Evolutionary conservation across 2,797 vertebrate species (phyloP), one percentile per base, ranked within the genome.

Genomic region (Falco novaeseelandiae): DNA sequence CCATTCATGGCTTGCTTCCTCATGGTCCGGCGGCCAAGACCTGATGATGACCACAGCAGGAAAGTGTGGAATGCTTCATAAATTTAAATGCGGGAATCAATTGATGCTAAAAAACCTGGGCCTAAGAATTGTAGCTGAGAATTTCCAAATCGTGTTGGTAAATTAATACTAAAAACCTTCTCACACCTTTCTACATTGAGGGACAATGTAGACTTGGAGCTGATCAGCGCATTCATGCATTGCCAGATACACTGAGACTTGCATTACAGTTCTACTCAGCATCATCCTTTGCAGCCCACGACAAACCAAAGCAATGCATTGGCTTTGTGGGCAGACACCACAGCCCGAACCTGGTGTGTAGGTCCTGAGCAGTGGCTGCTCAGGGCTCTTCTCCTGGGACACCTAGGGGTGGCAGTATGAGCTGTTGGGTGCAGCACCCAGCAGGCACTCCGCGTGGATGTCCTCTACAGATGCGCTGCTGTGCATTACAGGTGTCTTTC

Each of bases 1-100:
- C 97, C 96, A 97, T 98, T 98, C 97, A 97, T 97, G 97, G 98
- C 98, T 99, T 98, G 95, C 98, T 98, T 98, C 97, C 95, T 96
- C 86, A 84, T 98, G 98, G 98, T 98, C 97, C 51, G 6, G 94
- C 90, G 95, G 98, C 96, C 92, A 98, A 98, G 97, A 96, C 97
- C 98, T 98, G 98, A 98, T 97, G 97, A 98, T 59, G 96, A 96
- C 94, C 98, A 91, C 98, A 97, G 98, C 88, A 97, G 98, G 98
- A 97, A 98, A 97, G 87, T 83, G 97, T 96, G 93, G 98, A 99
- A 99, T 97, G 96, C 95, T 97, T 98, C 98, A 98, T 98, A 98
- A 98, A 98, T 99, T 99, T 99, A 98, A 98, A 98, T 97, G 94
- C n/a, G 25, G 84, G 96, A 98, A 95, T 97, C 79, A 90, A 81